These are phyloP conservation scores for Echinometra lucunter DNA, from an alignment of 53 echinoderm and acorn worm species.

Conservation along the genomic window DNA sequence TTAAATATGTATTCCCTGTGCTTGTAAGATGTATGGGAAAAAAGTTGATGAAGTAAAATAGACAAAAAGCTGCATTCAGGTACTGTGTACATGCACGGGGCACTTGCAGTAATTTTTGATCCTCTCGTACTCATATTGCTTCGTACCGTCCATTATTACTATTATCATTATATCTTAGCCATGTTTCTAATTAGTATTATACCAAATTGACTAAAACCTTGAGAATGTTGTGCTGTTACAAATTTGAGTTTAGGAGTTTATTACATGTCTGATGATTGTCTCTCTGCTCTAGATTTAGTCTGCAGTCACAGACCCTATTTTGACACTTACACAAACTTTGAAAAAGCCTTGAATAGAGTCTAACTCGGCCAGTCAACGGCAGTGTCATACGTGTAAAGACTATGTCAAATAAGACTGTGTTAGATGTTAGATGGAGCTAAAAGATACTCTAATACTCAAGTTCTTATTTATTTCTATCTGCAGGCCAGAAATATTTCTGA, in stretches of 20 bases:
- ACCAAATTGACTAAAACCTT: constrained; percentile 45
- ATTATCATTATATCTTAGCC: constrained; percentile 24
- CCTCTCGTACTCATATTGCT: not conserved
- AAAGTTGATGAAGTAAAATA: not conserved
- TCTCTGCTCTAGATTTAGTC: no score
- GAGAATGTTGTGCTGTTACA: constrained; percentile 23
- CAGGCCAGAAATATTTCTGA: no score
- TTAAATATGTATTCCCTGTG: not conserved
- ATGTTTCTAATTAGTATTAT: constrained; percentile 22
- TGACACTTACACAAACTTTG: no score
- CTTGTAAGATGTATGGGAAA: not conserved
- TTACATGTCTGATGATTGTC: no score
- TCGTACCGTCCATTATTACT: constrained; percentile 33
- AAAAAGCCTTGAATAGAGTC: no score
- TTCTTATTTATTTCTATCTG: no score
- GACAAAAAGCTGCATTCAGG: not conserved
- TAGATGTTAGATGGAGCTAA: no score
- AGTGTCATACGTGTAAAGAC: no score
- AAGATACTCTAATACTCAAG: no score
- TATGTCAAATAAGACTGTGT: no score
- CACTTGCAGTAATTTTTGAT: not conserved
- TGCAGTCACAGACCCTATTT: no score
- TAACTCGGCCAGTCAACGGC: no score
- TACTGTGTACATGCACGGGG: not conserved
- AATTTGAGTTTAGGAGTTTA: not conserved